These are phyloP conservation scores for Cygnus atratus DNA, from an alignment of 2,113 vertebrate species.

Conservation along the genomic window DNA sequence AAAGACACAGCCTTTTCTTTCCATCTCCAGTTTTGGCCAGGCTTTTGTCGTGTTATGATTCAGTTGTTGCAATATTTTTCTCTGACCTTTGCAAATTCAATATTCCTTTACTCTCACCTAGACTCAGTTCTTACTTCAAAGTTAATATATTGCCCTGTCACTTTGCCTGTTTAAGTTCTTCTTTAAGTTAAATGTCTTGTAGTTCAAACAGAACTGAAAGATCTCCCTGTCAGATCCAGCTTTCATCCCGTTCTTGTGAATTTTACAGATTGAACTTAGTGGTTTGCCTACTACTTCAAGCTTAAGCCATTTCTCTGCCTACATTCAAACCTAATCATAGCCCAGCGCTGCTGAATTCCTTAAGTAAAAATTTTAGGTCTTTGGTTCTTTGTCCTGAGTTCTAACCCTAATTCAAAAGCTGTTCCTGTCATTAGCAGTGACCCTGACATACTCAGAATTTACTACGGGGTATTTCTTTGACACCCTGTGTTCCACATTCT, in stretches of 20 bases:
- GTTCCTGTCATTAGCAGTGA: neutral
- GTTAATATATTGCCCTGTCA: neutral
- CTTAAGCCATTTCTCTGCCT: neutral
- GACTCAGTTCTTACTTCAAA: conserved; percentile 1
- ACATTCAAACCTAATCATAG: neutral
- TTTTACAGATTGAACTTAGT: neutral
- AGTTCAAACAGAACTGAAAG: neutral
- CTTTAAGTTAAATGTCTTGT: neutral
- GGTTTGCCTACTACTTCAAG: neutral
- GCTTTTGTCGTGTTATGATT: neutral
- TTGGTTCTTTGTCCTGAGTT: neutral
- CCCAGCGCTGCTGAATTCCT: neutral
- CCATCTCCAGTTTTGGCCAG: neutral
- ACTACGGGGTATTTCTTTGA: neutral
- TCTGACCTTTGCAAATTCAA: conserved; percentile 47
- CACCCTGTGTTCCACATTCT: neutral
- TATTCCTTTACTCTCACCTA: conserved; percentile 2
- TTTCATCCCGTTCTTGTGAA: neutral
- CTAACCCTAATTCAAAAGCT: neutral
- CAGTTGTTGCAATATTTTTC: conserved; percentile 1
- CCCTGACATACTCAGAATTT: neutral
- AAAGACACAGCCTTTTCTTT: neutral
- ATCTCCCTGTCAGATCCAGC: neutral
- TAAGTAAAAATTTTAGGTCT: neutral
- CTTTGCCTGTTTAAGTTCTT: neutral